Base-by-base conservation (phyloP, 2,888 invertebrate genomes). In the Lasius platythorax region DNA sequence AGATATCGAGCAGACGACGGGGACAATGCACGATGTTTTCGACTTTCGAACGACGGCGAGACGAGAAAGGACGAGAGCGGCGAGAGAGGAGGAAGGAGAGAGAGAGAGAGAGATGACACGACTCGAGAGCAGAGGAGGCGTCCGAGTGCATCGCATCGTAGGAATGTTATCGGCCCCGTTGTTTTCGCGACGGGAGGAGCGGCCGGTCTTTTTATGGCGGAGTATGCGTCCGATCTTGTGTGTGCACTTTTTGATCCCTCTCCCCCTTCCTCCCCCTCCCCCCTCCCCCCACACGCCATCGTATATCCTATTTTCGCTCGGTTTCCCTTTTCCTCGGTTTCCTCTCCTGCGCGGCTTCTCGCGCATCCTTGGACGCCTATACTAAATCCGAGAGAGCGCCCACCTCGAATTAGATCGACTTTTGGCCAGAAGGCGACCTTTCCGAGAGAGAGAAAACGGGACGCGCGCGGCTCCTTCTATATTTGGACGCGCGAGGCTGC, bases 161-260 rank as follows among this genome's bases (percentile, higher is more conserved):
- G 66, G 86, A 88, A 85, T 87, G 83, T 85, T 88, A 88, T 83
- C 81, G 84, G 82, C 76, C 78, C 83, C 76, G 84, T 86, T 87
- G 88, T 87, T 91, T 83, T 85, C 88, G 67, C 67, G 83, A 86
- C 87, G 87, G n/a, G 81, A 87, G n/a, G 81, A 87, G 86, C 86
- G 67, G 83, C 73, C 87, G 73, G 61, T 63, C 85, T 89, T 91
- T 91, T 90, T 90, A 84, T 85, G 86, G 83, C 88, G 78, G 82
- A 75, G 85, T 86, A 87, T 86, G 88, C 86, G 83, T 53, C n/a
- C 46, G 56, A 61, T 56, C 79, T 67, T n/a, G 46, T 43, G 37
- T 5, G 37, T 37, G 37, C 37, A 37, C 37, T n/a, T n/a, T n/a
- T 56, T 67, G 50, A 61, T 70, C 58, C 63, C n/a, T 74, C 73